A percentile compares a stretch with the other conserved stretches of the same genome.
These are phyloP conservation scores for Nothocercus julius DNA, from an alignment of 2,113 vertebrate species.

Conservation along the genomic window DNA sequence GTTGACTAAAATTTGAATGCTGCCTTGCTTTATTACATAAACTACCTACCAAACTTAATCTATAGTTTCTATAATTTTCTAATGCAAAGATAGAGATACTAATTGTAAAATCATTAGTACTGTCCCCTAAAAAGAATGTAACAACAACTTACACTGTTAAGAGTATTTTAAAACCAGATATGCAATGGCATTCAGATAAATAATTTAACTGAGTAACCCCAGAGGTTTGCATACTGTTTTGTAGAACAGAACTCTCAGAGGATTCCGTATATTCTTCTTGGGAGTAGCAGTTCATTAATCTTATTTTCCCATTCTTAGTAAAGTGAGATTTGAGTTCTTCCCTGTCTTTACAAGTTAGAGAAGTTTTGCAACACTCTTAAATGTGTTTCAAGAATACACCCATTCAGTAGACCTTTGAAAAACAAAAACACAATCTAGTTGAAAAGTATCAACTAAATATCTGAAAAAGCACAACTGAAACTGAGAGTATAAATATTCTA, in stretches of 20 bases:
- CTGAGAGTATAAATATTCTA: conserved; percentile 54
- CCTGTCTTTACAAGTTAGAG: neutral
- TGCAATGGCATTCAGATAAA: neutral
- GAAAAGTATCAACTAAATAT: conserved; percentile 32
- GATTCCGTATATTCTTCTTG: neutral
- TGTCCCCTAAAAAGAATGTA: neutral
- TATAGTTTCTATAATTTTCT: neutral
- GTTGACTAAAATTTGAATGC: neutral
- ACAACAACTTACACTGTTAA: neutral
- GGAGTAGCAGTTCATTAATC: neutral
- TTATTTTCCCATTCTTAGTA: neutral
- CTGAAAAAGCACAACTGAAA: conserved; percentile 39
- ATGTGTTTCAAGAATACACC: neutral
- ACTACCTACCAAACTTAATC: neutral
- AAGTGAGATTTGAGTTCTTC: neutral
- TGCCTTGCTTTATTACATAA: neutral
- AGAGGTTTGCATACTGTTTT: neutral
- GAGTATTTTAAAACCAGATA: neutral
- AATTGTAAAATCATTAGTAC: neutral
- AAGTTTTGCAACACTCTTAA: neutral
- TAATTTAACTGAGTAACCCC: neutral
- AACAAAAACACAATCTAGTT: neutral
- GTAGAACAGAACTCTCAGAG: neutral
- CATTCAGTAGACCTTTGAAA: neutral
- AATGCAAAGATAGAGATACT: neutral